Conservation (phyloP, 1,140 invertebrate genomes). For the Saccostrea glomerata region DNA sequence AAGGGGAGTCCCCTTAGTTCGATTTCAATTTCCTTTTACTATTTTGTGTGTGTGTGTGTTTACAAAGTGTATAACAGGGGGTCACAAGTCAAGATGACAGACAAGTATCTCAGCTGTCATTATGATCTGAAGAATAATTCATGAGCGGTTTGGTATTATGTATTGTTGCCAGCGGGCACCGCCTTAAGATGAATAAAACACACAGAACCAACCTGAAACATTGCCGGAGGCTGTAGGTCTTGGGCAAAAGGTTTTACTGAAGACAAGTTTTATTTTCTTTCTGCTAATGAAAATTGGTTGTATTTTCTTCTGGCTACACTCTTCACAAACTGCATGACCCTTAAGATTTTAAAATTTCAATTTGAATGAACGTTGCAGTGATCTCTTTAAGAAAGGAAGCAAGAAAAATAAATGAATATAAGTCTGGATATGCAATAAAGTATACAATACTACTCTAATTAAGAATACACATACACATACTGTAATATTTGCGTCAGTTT, state of each 20-base stretch:
- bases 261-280: neutral
- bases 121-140: slow-evolving; percentile 28
- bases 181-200: neutral
- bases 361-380: too few relatives aligned
- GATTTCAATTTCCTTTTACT: neutral
- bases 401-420: too few relatives aligned
- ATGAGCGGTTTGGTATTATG: slow-evolving; percentile 11
- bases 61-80: neutral
- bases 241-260: neutral
- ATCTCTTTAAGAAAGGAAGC: too few relatives aligned
- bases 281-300: neutral
- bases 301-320: neutral
- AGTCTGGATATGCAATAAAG: too few relatives aligned
- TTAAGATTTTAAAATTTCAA: too few relatives aligned
- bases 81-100: neutral
- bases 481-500: too few relatives aligned
- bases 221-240: neutral
- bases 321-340: too few relatives aligned
- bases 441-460: too few relatives aligned
- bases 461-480: too few relatives aligned
- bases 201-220: neutral
- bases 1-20: neutral
- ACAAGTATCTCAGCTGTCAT: neutral
- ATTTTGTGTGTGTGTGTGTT: neutral
- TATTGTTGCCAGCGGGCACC: neutral